Base-by-base conservation (phyloP, 2,888 invertebrate genomes). In the Leptinotarsa peninsularis region DNA sequence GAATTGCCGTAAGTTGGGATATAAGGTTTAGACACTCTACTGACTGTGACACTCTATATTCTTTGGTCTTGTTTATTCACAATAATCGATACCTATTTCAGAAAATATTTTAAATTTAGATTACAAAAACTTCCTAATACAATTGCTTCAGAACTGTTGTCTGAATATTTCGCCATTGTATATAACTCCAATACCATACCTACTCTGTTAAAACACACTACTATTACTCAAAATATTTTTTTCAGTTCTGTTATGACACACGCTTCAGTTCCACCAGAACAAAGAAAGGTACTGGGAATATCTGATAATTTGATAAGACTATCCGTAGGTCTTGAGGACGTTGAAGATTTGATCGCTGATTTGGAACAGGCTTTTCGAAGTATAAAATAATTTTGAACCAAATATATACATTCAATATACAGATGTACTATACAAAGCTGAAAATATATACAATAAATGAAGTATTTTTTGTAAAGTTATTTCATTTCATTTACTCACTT, bases 201-300 rank as follows among this genome's bases (percentile, higher is more conserved):
- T 3, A 10, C 43, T 43, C 13, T 43, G 10, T 43, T 43, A 10
- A 43, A 66, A 66, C 15, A 66, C 10, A 21, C 7, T 15, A 14
- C 10, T 23, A 27, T 66, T 10, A 21, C 18, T 4, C 17, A 63
- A 18, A 23, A 5, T 63, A 4, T 13, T 63, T 63, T 83, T 89
- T 90, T 52, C 87, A 96, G 96, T 77, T 93, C 93, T 27, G 88
- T 96, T 43, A 99, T 99, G 99, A 98, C 98, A 0, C 99, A 99
- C 86, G 96, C 98, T 1, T 96, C 96, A 0, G 94, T 99, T 49
- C 95, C 97, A 0, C 91, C 90, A 72, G 93, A 93, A 67, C 93
- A 94, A 79, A 90, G 97, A 78, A 89, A 87, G 43, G 89, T 90
- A 77, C 90, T 97, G 50, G 95, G 96, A 17, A 97, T 99, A 79